Conservation (phyloP, 2,797 vertebrate genomes). For the Leptodactylus fallax region DNA sequence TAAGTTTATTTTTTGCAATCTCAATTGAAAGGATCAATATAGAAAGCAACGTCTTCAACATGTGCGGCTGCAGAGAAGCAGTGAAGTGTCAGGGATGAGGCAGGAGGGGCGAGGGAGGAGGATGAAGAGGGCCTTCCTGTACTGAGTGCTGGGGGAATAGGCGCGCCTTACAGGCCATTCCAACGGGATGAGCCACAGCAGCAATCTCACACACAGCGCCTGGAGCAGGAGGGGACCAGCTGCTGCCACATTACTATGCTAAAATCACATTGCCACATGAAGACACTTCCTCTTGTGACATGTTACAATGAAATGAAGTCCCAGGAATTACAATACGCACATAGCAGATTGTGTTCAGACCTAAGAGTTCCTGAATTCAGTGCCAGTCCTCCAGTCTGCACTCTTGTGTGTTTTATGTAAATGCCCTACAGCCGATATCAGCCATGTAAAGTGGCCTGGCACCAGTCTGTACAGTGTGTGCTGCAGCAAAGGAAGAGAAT, state of each 20-base stretch:
- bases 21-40: background rate
- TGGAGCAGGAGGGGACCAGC: slow-evolving; percentile 1
- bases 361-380: background rate
- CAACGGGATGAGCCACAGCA: slow-evolving; percentile 56
- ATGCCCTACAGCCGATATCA: too few species aligned
- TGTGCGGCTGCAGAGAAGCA: background rate
- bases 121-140: slow-evolving; percentile 49
- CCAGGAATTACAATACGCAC: background rate
- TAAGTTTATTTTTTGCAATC: background rate
- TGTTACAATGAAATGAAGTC: background rate
- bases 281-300: slow-evolving; percentile 54
- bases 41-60: slow-evolving; percentile 1
- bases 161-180: slow-evolving; percentile 13
- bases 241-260: slow-evolving; percentile 28
- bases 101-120: background rate
- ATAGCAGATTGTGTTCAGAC: background rate
- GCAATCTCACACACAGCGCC: slow-evolving; percentile 26
- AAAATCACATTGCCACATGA: slow-evolving; percentile 20
- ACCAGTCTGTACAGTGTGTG: too few species aligned
- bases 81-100: slow-evolving; percentile 43
- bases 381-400: too few species aligned
- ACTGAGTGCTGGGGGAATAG: slow-evolving; percentile 26
- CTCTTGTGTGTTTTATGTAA: too few species aligned
- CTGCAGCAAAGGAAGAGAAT: too few species aligned
- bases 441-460: too few species aligned